Percentiles rank a stretch among this genome's conserved stretches.
These are phyloP conservation scores for Eulemur mongoz DNA, from an alignment of 2,797 vertebrate species.

Conservation along the genomic window DNA sequence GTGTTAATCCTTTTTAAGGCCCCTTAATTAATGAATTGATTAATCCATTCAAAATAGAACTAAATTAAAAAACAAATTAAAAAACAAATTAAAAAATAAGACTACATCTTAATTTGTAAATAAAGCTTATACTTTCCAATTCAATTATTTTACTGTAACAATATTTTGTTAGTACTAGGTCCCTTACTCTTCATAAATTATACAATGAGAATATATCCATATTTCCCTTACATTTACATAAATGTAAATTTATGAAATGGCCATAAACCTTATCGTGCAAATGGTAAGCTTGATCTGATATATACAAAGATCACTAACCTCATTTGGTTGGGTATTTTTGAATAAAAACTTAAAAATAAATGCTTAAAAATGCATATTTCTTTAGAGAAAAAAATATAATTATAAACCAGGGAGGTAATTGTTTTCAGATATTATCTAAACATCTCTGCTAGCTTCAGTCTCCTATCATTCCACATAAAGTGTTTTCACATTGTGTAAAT, in stretches of 20 bases:
- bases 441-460: background rate
- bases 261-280: background rate
- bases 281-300: background rate
- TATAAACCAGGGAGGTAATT: background rate
- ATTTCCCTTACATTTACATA: background rate
- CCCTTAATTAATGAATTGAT: slow-evolving; percentile 59
- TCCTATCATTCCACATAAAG: background rate
- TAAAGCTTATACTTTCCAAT: background rate
- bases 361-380: background rate
- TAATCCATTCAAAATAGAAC: slow-evolving; percentile 60
- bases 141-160: slow-evolving; percentile 44
- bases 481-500: background rate
- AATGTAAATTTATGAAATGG: background rate
- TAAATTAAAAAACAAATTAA: background rate
- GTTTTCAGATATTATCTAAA: background rate
- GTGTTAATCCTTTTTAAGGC: background rate
- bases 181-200: background rate
- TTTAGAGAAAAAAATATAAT: background rate
- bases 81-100: background rate
- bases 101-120: background rate
- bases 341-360: background rate
- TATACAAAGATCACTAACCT: background rate
- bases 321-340: background rate
- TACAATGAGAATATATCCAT: background rate
- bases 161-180: background rate